phyloP scores from a whole-genome alignment of 2,113 vertebrate genomes.

The Pluvialis apricaria region DNA sequence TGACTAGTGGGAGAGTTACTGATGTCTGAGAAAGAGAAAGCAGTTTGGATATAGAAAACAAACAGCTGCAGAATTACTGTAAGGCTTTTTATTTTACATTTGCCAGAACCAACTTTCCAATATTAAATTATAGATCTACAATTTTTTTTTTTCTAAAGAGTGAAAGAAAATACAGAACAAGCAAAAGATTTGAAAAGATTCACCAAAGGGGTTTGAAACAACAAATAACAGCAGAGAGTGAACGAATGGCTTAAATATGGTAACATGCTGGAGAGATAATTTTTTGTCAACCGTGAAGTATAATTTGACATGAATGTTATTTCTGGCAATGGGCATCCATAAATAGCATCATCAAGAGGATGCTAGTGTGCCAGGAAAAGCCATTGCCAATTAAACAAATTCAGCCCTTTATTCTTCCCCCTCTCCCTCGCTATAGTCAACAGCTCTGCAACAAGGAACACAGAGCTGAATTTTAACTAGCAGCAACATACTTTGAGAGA shows the following conservation, averaged over 20 bases:
- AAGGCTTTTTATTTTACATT: constrained; percentile 18
- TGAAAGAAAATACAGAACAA: neutral
- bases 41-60: neutral
- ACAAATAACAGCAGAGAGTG: neutral
- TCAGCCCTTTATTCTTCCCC: neutral
- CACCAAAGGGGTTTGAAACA: constrained; percentile 13
- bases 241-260: constrained; percentile 20
- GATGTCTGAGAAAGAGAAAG: neutral
- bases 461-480: neutral
- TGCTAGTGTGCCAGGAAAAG: constrained; percentile 12
- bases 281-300: constrained; percentile 47
- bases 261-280: constrained; percentile 41
- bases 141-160: neutral
- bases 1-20: neutral
- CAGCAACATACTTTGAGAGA: neutral
- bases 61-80: constrained; percentile 32
- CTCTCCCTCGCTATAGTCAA: neutral
- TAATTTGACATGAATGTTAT: constrained; percentile 51
- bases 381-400: neutral
- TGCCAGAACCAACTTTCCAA: constrained; percentile 49
- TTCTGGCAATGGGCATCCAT: constrained; percentile 37
- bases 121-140: constrained; percentile 9
- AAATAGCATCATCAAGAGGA: constrained; percentile 6
- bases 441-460: neutral
- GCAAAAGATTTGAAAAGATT: constrained; percentile 2